phyloP scores from a whole-genome alignment of 2,797 vertebrate genomes.

The Sebastes hubbsi region DNA sequence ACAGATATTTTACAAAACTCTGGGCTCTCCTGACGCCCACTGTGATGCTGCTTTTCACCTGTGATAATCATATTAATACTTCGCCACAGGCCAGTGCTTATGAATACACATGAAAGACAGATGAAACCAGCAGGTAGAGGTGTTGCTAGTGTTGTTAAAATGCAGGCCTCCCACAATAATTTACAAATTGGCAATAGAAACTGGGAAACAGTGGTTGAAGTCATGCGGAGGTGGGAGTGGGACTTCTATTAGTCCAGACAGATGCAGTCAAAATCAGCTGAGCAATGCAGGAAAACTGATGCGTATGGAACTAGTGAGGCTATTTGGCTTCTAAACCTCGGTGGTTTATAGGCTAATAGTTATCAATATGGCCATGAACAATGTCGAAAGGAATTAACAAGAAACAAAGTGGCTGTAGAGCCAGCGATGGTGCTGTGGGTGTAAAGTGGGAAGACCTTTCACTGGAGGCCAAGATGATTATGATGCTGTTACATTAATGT shows the following conservation, averaged over 20 bases:
- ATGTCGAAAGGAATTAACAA: neutral
- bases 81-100: slow-evolving; percentile 25
- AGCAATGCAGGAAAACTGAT: neutral
- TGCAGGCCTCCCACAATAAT: neutral
- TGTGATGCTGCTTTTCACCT: slow-evolving; percentile 31
- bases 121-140: slow-evolving; percentile 12
- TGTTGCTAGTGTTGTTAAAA: neutral
- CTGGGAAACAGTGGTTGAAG: neutral
- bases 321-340: neutral
- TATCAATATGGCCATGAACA: neutral
- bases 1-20: slow-evolving; percentile 1
- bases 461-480: neutral
- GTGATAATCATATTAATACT: slow-evolving; percentile 46
- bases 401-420: neutral
- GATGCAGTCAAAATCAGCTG: neutral
- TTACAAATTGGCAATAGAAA: neutral
- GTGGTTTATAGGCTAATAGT: neutral
- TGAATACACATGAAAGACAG: slow-evolving; percentile 34
- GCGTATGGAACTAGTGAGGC: neutral
- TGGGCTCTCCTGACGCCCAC: neutral
- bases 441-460: neutral
- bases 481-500: neutral
- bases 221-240: neutral
- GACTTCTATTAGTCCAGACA: neutral
- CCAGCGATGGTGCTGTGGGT: neutral